Percentiles rank a stretch among this genome's conserved stretches.
These are phyloP conservation scores for Cyrtorhinus lividipennis DNA, from an alignment of 1,140 invertebrate genomes.

Conservation along the genomic window DNA sequence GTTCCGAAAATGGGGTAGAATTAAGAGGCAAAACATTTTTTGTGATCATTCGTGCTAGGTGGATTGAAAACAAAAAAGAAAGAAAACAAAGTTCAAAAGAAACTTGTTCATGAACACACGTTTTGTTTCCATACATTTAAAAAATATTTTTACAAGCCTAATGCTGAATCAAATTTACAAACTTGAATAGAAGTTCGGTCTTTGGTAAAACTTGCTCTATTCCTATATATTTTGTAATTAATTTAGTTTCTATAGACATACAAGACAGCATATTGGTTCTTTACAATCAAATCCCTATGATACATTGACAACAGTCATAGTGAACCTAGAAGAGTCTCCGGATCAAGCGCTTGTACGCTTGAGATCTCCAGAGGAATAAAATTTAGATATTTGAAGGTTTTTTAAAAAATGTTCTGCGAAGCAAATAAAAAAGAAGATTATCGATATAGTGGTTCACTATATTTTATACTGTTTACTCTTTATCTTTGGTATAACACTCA, in stretches of 20 bases:
- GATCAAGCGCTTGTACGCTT: neutral
- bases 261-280: neutral
- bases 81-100: neutral
- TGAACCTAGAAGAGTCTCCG: neutral
- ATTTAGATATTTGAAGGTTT: too few relatives aligned
- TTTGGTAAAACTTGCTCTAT: neutral
- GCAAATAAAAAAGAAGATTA: too few relatives aligned
- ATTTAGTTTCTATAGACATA: neutral
- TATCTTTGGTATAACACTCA: slow-evolving; percentile 21
- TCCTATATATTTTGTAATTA: neutral
- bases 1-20: too few relatives aligned
- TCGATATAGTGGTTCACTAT: slow-evolving; percentile 14
- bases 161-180: neutral
- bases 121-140: neutral
- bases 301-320: slow-evolving; percentile 4
- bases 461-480: neutral
- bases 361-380: too few relatives aligned
- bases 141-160: neutral
- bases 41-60: neutral
- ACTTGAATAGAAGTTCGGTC: neutral
- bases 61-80: too few relatives aligned
- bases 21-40: too few relatives aligned
- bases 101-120: neutral
- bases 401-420: too few relatives aligned
- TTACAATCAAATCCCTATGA: neutral